phyloP scores from a whole-genome alignment of 2,888 invertebrate genomes.

The Drosophila paranaensis region DNA sequence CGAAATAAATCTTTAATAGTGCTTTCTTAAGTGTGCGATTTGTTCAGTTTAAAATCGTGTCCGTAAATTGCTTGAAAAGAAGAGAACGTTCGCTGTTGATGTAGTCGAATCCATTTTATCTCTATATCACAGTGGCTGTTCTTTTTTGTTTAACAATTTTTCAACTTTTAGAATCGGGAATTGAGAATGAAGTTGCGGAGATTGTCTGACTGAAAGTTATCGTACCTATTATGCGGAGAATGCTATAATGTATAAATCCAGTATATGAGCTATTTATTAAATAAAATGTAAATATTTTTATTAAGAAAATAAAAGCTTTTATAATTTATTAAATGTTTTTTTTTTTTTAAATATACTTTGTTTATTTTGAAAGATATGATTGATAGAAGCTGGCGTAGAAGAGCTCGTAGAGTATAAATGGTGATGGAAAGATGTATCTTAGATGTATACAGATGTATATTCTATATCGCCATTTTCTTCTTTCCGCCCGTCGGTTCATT shows the following conservation, averaged over 20 bases:
- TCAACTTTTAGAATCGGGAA: constrained; percentile 33
- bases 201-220: neutral
- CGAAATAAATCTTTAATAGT: constrained; percentile 4
- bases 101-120: constrained; percentile 47
- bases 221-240: neutral
- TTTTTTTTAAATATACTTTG: no score
- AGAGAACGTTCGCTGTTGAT: constrained; percentile 78
- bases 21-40: constrained; percentile 8
- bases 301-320: no score
- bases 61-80: constrained; percentile 66
- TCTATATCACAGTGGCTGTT: constrained; percentile 85
- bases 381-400: no score
- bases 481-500: no score
- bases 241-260: neutral
- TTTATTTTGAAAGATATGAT: no score
- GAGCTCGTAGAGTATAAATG: no score
- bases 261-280: neutral
- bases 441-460: no score
- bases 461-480: no score
- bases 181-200: neutral
- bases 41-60: constrained; percentile 5
- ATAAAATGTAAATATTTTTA: no score
- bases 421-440: no score
- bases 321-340: no score
- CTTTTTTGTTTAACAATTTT: constrained; percentile 80